phyloP scores from a whole-genome alignment of 2,113 vertebrate species.

The Cygnus atratus region DNA sequence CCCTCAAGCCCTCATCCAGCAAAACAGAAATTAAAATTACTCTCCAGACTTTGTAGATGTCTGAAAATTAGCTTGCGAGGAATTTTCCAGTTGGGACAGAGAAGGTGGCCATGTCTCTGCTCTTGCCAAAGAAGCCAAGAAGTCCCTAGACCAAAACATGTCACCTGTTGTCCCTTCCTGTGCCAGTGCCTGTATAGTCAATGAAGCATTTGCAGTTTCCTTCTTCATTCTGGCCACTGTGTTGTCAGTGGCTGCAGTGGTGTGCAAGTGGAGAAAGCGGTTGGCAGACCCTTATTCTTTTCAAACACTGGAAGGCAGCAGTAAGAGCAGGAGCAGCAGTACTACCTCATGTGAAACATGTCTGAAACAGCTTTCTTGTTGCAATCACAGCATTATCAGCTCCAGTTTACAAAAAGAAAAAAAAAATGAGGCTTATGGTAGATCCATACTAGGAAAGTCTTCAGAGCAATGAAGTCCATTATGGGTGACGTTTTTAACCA shows the following conservation, averaged over 20 bases:
- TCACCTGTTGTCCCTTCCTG: neutral
- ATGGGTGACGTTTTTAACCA: neutral
- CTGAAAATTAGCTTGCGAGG: neutral
- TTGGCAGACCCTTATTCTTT: neutral
- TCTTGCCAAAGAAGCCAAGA: neutral
- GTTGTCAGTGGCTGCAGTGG: neutral
- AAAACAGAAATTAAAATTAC: neutral
- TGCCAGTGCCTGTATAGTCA: neutral
- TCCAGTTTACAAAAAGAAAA: neutral
- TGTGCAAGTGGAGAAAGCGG: neutral
- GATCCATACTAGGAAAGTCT: neutral
- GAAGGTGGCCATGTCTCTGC: neutral
- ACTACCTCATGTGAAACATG: neutral
- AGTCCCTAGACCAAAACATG: neutral
- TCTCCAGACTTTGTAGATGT: neutral
- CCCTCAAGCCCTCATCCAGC: neutral
- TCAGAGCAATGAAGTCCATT: neutral
- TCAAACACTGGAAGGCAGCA: accelerated
- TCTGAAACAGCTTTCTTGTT: neutral
- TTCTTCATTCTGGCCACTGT: neutral
- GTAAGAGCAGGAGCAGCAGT: neutral
- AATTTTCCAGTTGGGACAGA: neutral
- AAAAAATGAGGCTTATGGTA: neutral
- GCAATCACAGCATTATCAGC: neutral
- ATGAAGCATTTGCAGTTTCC: neutral